Base-by-base conservation (phyloP, 2,888 invertebrate species). In the Lobophora halterata region DNA sequence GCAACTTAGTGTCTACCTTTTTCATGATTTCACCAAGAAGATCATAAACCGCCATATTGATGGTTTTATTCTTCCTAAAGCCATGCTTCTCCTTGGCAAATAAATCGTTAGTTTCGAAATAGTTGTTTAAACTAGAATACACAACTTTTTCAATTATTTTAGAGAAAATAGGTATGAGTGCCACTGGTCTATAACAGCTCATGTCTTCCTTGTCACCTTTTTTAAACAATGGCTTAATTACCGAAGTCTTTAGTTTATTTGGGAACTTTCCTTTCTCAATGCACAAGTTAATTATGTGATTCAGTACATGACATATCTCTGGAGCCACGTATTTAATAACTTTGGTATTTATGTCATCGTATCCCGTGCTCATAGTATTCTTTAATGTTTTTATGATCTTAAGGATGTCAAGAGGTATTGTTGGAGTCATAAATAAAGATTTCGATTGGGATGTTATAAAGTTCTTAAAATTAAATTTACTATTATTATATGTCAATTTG, bases 211-310 rank as follows among this genome's bases (percentile, higher is more conserved):
- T 25, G 5, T 17, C 23, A 3, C 33, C 44, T 10, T 42, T 46
- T 34, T 52, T 52, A 24, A 20, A 28, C 1, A 52, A 5, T 0
- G 49, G 43, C 14, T 41, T 49, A 1, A 52, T 27, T 2, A 49
- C 18, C 0, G 49, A 40, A 1, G 20, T 5, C 23, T 49, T 52
- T 5, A 45, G 26, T 5, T 34, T 29, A 4, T 36, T 28, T 4
- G 49, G 47, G 12, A 37, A 52, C 0, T 19, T 8, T 3, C 47
- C 43, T 0, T 20, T 8, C 0, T 5, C n/a, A 13, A 51, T 35
- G 1, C 39, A 40, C 3, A 46, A 3, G 7, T 52, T 48, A 3
- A 47, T 25, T 4, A 45, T 9, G 9, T 39, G 21, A 2, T 24
- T 16, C 1, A 48, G 17, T 1, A 34, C 11, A 3, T 6, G 28